These are phyloP conservation scores for Drosophila leontia DNA, from an alignment of 1,140 invertebrate species.

Conservation along the genomic window DNA sequence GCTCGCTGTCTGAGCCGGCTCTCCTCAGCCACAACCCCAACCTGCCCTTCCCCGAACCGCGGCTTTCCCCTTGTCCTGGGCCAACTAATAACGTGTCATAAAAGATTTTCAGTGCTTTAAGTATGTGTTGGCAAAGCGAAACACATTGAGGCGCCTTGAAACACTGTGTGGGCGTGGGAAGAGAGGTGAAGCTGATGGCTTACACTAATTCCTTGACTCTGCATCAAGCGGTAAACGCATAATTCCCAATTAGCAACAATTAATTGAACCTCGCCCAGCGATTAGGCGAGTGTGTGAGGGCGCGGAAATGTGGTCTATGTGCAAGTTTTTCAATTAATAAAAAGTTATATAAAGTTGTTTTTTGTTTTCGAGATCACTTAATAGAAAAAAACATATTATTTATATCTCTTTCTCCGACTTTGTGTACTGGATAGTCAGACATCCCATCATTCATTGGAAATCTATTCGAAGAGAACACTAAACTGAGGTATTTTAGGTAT, in stretches of 20 bases:
- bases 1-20: constrained; percentile 18
- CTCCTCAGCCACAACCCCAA: not conserved
- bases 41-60: not conserved
- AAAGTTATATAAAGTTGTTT: not conserved
- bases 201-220: constrained; percentile 39
- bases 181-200: constrained; percentile 6
- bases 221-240: constrained; percentile 41
- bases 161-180: not conserved
- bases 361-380: too few species aligned
- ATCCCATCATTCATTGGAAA: too few species aligned
- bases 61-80: constrained; percentile 14
- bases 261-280: constrained; percentile 34
- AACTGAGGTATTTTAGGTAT: too few species aligned
- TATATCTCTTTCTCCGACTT: too few species aligned
- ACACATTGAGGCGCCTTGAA: constrained; percentile 16
- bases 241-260: constrained; percentile 52
- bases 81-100: constrained; percentile 57
- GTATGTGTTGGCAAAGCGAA: constrained; percentile 5
- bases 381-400: too few species aligned
- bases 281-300: not conserved
- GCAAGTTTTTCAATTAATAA: not conserved
- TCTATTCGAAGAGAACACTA: too few species aligned
- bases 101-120: constrained; percentile 49
- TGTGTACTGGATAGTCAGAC: too few species aligned
- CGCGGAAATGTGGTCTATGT: not conserved